phyloP scores from a whole-genome alignment of 2,113 vertebrate species.

The Sterrhoptilus dennistouni region DNA sequence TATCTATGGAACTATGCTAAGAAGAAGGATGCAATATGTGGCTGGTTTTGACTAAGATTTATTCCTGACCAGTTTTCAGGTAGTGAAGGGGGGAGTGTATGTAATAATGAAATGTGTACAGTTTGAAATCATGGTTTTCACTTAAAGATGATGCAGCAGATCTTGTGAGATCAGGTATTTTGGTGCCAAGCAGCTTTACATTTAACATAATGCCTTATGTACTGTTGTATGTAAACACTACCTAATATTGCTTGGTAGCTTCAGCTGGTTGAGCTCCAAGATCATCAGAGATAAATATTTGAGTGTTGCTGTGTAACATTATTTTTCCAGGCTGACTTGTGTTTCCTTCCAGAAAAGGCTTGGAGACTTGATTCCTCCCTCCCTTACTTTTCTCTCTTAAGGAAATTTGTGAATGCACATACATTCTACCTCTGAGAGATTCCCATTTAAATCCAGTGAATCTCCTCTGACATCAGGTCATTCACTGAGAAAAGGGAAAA shows the following conservation, averaged over 20 bases:
- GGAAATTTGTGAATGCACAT: background rate
- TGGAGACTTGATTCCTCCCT: background rate
- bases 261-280: slow-evolving; percentile 25
- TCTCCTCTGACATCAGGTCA: background rate
- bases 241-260: background rate
- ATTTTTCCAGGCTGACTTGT: background rate
- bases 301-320: background rate
- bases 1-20: background rate
- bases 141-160: background rate
- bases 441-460: background rate
- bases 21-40: background rate
- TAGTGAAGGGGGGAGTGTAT: background rate
- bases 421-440: background rate
- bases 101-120: background rate
- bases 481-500: background rate
- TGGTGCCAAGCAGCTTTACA: background rate
- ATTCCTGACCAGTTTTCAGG: background rate
- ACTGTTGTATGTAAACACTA: background rate
- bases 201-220: background rate
- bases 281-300: slow-evolving; percentile 7
- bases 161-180: background rate
- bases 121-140: background rate
- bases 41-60: background rate
- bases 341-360: background rate
- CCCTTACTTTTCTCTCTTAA: background rate